Evolutionary conservation across 2,113 vertebrate genomes (phyloP).

Genomic region (Rousettus leschenaultii): DNA sequence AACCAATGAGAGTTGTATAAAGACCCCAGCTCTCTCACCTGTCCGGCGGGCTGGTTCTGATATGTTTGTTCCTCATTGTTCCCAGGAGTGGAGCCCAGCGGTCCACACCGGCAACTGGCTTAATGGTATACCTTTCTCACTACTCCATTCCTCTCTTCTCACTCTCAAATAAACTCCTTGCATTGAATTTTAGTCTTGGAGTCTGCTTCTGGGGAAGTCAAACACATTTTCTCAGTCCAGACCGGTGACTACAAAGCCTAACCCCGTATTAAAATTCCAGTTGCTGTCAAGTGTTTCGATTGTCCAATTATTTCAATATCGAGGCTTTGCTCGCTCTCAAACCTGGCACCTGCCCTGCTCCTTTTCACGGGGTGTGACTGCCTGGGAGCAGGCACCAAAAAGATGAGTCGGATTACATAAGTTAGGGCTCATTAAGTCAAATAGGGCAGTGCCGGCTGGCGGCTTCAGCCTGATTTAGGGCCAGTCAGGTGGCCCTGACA

Average conservation of each 20-base stretch:
- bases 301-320: neutral
- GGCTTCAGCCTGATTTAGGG: neutral
- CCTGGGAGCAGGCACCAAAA: neutral
- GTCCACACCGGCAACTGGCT: neutral
- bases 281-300: neutral
- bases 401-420: neutral
- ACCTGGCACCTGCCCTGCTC: neutral
- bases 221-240: neutral
- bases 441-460: neutral
- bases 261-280: neutral
- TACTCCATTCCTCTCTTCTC: neutral
- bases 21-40: neutral
- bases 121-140: no score
- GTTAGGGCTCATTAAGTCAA: neutral
- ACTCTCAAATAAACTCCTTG: neutral
- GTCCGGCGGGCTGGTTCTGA: neutral
- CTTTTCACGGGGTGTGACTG: neutral
- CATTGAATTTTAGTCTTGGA: neutral
- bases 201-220: neutral
- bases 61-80: neutral
- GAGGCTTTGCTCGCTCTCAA: neutral
- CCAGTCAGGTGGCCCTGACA: neutral
- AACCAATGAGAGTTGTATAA: neutral
- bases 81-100: neutral
- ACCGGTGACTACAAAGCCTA: neutral